phyloP scores from a whole-genome alignment of 2,888 invertebrate genomes.

The Drosophila macrospina region DNA sequence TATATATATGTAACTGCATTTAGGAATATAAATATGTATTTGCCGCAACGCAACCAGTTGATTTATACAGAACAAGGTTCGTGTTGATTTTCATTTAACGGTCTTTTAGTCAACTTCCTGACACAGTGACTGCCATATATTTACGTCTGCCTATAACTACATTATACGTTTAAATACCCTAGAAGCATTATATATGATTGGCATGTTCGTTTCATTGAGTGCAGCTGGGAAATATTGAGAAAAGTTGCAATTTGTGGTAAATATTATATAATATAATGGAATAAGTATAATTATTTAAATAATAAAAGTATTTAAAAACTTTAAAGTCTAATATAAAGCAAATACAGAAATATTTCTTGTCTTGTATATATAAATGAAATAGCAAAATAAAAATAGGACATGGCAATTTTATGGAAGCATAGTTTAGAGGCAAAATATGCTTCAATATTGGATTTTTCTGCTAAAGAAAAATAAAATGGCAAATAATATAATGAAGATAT shows the following conservation, averaged over 20 bases:
- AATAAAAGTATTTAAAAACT: too few species aligned
- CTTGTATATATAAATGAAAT: too few species aligned
- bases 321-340: too few species aligned
- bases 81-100: constrained; percentile 82
- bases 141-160: constrained; percentile 65
- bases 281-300: neutral
- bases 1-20: constrained; percentile 20
- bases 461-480: too few species aligned
- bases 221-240: neutral
- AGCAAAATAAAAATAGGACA: too few species aligned
- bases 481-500: too few species aligned
- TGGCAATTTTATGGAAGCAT: too few species aligned
- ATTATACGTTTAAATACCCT: constrained; percentile 47
- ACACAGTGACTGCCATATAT: constrained; percentile 80
- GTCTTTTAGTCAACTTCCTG: constrained; percentile 82
- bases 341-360: too few species aligned
- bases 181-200: neutral
- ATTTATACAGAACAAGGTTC: constrained; percentile 74
- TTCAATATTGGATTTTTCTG: too few species aligned
- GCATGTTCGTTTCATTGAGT: constrained; percentile 2
- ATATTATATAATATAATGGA: too few species aligned
- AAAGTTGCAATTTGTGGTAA: too few species aligned
- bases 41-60: constrained; percentile 75
- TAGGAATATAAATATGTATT: constrained; percentile 26
- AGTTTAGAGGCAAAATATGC: too few species aligned